phyloP scores from a whole-genome alignment of 2,888 invertebrate genomes.

The Tiphia femorata region DNA sequence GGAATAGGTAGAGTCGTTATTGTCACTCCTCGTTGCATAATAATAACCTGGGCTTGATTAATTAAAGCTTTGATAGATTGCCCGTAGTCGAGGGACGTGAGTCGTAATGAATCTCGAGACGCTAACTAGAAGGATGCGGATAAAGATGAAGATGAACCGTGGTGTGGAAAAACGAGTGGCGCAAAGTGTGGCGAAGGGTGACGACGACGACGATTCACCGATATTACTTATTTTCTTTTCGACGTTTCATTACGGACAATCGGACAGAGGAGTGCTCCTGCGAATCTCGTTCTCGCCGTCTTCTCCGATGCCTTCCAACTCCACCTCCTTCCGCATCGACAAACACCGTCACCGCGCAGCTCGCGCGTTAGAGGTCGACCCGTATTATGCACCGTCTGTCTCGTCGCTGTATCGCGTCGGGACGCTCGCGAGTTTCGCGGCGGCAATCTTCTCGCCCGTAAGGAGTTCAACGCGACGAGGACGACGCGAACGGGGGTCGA shows the following conservation, averaged over 20 bases:
- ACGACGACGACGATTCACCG: conserved; percentile 38
- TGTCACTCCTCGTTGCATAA: conserved; percentile 50
- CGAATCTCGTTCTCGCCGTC: too few species aligned
- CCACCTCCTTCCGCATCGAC: neutral
- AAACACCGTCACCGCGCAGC: neutral
- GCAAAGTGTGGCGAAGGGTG: conserved; percentile 37
- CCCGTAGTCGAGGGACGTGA: conserved; percentile 37
- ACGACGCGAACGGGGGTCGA: conserved; percentile 9
- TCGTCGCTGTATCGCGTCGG: neutral
- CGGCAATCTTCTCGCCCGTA: conserved; percentile 13
- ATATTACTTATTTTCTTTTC: too few species aligned
- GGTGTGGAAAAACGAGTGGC: conserved; percentile 32
- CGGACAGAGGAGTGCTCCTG: neutral
- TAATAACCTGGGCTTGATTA: conserved; percentile 53
- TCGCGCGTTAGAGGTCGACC: neutral
- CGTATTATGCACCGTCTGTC: neutral
- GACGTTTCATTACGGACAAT: neutral
- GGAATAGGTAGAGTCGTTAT: conserved; percentile 39
- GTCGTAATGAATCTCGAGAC: conserved; percentile 49
- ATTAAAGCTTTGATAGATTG: conserved; percentile 60
- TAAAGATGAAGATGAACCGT: conserved; percentile 53
- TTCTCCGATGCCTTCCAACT: too few species aligned
- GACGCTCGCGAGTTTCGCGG: conserved; percentile 6
- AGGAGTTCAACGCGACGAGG: conserved; percentile 6
- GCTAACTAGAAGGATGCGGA: conserved; percentile 56